Conservation (phyloP, 92 coral and sea anemone genomes). For the Muricea muricata region DNA sequence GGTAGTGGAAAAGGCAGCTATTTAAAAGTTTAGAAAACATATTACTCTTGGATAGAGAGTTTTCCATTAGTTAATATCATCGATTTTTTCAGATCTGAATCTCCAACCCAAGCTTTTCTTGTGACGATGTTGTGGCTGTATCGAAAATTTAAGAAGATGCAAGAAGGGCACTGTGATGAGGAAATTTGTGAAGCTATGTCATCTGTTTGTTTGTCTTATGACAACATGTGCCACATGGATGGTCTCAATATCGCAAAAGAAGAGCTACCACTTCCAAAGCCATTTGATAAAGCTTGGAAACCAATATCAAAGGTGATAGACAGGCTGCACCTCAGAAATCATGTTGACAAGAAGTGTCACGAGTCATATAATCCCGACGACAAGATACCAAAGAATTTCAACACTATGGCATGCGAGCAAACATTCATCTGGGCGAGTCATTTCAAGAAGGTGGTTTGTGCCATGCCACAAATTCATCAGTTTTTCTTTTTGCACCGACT, state of each 20-base stretch:
- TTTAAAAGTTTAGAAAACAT: too few relatives aligned
- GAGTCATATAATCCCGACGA: background rate
- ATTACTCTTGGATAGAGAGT: too few relatives aligned
- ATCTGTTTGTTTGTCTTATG: slow-evolving; percentile 7
- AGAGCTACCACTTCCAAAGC: background rate
- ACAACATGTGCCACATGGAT: slow-evolving; percentile 8
- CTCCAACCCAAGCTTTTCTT: slow-evolving; percentile 57
- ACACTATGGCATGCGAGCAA: slow-evolving; percentile 60
- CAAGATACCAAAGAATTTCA: slow-evolving; percentile 33
- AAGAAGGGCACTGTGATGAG: slow-evolving; percentile 22
- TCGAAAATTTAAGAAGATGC: slow-evolving; percentile 38
- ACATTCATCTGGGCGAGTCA: slow-evolving; percentile 60
- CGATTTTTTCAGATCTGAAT: slow-evolving; percentile 44
- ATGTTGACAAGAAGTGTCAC: background rate
- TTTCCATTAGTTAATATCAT: too few relatives aligned
- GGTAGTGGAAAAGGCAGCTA: too few relatives aligned
- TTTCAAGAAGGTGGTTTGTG: slow-evolving; percentile 46
- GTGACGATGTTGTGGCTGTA: slow-evolving; percentile 48
- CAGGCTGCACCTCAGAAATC: background rate
- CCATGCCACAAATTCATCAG: slow-evolving; percentile 55
- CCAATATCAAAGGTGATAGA: background rate
- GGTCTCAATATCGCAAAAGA: background rate
- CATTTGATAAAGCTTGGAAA: background rate
- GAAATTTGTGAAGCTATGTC: background rate
- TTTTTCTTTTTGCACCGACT: slow-evolving; percentile 51